These are phyloP conservation scores for Lemur catta DNA, from an alignment of 2,797 vertebrate genomes.

Conservation along the genomic window DNA sequence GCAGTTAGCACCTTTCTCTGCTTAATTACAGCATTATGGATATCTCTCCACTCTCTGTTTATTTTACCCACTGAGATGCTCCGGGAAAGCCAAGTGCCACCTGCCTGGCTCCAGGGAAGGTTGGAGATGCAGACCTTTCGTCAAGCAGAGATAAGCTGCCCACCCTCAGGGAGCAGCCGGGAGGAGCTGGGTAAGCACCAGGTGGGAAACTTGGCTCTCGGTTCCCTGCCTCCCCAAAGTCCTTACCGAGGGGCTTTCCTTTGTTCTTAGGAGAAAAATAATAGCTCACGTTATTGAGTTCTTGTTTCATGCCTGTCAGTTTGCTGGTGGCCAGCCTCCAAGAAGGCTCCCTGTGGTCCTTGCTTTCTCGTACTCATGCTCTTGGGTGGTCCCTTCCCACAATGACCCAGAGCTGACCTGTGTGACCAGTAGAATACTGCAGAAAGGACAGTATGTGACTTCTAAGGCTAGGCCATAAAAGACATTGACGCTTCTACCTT, in stretches of 20 bases:
- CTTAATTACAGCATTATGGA: conserved; percentile 51
- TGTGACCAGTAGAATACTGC: neutral
- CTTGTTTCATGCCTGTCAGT: neutral
- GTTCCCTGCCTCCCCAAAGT: neutral
- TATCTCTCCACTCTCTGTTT: conserved; percentile 12
- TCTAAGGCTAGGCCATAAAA: neutral
- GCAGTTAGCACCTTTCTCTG: conserved; percentile 63
- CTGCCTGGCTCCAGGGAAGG: conserved; percentile 44
- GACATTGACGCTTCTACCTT: neutral
- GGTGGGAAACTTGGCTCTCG: neutral
- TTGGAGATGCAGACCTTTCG: neutral
- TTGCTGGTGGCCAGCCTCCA: neutral
- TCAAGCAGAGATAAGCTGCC: conserved; percentile 14
- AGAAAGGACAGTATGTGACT: neutral
- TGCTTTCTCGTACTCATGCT: neutral
- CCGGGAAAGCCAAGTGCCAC: conserved; percentile 47
- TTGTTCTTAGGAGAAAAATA: neutral
- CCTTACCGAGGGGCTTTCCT: neutral
- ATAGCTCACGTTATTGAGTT: neutral
- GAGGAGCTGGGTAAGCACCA: neutral
- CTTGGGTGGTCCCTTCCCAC: neutral
- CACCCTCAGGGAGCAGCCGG: neutral
- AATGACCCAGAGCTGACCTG: neutral
- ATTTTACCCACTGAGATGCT: conserved; percentile 45
- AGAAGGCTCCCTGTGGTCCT: neutral